Conservation (phyloP, 2,888 invertebrate genomes). For the Phyllotreta cruciferae region DNA sequence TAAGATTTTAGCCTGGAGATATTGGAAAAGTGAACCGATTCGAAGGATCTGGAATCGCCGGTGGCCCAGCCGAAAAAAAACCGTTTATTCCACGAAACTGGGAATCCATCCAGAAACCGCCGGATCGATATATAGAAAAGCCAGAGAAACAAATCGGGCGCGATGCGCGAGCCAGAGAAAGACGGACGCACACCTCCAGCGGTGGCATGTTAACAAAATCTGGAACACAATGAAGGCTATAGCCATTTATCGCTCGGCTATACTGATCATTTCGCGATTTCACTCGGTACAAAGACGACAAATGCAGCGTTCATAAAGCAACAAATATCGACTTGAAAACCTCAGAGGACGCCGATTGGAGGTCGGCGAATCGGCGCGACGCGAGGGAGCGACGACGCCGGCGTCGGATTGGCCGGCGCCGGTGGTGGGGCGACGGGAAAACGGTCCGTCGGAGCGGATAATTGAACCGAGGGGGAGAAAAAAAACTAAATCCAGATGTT, state of each 20-base stretch:
- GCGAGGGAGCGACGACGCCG: slow-evolving; percentile 42
- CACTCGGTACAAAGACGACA: slow-evolving; percentile 53
- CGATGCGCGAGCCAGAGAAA: slow-evolving; percentile 37
- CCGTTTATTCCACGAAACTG: slow-evolving; percentile 11
- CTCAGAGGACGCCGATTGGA: slow-evolving; percentile 58
- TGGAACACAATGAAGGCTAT: slow-evolving; percentile 50
- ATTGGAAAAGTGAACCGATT: too few species aligned
- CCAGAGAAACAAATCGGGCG: slow-evolving; percentile 3
- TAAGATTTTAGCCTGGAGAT: too few species aligned
- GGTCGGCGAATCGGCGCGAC: slow-evolving; percentile 52
- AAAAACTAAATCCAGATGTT: slow-evolving; percentile 30
- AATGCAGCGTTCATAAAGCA: slow-evolving; percentile 55
- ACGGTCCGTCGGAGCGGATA: slow-evolving; percentile 26
- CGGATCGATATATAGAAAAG: slow-evolving; percentile 16
- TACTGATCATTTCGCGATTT: slow-evolving; percentile 56
- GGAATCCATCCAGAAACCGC: slow-evolving; percentile 10
- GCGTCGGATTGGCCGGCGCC: slow-evolving; percentile 37
- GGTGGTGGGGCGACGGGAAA: slow-evolving; percentile 29
- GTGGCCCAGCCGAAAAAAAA: slow-evolving; percentile 1
- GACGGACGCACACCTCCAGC: slow-evolving; percentile 30
- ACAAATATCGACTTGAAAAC: slow-evolving; percentile 61
- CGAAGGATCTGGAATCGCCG: neutral
- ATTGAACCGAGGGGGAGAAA: slow-evolving; percentile 38
- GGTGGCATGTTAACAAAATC: slow-evolving; percentile 51
- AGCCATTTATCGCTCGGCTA: slow-evolving; percentile 56